These are phyloP conservation scores for Tonatia bakeri DNA, from an alignment of 2,113 vertebrate species.

Conservation along the genomic window DNA sequence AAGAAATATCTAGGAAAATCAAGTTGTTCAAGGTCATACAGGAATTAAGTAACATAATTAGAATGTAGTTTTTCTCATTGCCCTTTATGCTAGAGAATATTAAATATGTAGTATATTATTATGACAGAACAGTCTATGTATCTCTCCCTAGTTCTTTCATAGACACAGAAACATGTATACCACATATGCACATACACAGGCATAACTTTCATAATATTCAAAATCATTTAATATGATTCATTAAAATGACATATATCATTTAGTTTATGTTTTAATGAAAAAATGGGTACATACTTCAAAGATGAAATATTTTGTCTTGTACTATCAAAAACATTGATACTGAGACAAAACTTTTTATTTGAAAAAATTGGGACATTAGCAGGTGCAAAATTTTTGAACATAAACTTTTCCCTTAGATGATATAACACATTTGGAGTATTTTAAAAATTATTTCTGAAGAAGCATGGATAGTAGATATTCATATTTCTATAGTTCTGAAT, in stretches of 20 bases:
- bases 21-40: background rate
- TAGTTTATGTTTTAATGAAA: background rate
- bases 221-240: background rate
- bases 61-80: background rate
- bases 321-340: background rate
- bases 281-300: background rate
- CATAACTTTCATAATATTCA: background rate
- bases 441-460: background rate
- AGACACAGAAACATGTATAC: background rate
- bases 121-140: background rate
- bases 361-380: background rate
- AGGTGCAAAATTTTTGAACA: background rate
- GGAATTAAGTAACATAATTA: background rate
- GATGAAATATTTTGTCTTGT: background rate
- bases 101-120: background rate
- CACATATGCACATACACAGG: background rate
- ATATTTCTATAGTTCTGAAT: background rate
- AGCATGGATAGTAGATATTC: background rate
- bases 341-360: background rate
- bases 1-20: background rate
- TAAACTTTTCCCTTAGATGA: background rate
- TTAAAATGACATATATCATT: background rate
- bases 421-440: constrained; percentile 37
- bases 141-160: background rate
- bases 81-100: background rate